Evolutionary conservation across 2,797 vertebrate genomes (phyloP).

Genomic region (Eutrigla gurnardus): DNA sequence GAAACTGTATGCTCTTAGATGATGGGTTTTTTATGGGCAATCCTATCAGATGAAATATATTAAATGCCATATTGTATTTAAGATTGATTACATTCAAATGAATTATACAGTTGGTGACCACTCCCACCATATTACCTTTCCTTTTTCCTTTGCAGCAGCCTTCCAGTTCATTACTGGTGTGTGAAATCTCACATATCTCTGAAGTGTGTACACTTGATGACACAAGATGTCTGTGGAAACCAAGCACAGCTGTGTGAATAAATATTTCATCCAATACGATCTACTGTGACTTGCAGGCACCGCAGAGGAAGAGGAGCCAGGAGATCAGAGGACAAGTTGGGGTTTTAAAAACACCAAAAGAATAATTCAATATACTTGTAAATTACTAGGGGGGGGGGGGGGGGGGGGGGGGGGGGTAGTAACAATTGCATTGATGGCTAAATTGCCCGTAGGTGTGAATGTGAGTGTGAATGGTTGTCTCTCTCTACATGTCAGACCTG

Average conservation of each 20-base stretch:
- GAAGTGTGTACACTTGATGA: constrained; percentile 57
- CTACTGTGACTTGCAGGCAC: constrained; percentile 9
- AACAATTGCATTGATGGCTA: too few species aligned
- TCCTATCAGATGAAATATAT: neutral
- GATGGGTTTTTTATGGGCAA: neutral
- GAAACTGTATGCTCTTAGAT: neutral
- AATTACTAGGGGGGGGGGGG: too few species aligned
- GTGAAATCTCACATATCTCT: constrained; percentile 72
- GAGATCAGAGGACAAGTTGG: constrained; percentile 3
- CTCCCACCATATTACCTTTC: constrained; percentile 4
- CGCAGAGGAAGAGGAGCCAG: constrained; percentile 15
- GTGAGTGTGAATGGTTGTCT: too few species aligned
- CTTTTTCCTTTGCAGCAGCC: constrained; percentile 17
- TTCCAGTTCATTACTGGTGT: constrained; percentile 36
- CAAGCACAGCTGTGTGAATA: constrained; percentile 49
- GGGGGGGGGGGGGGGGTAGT: too few species aligned
- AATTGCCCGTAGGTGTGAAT: too few species aligned
- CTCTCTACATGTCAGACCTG: too few species aligned
- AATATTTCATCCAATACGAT: constrained; percentile 46
- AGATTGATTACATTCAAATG: neutral
- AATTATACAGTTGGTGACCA: neutral
- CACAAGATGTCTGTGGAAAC: constrained; percentile 51
- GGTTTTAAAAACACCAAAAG: constrained; percentile 20
- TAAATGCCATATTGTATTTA: neutral
- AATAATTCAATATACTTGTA: too few species aligned